Base-by-base conservation (phyloP, 2,113 vertebrate species). In the Takifugu flavidus region DNA sequence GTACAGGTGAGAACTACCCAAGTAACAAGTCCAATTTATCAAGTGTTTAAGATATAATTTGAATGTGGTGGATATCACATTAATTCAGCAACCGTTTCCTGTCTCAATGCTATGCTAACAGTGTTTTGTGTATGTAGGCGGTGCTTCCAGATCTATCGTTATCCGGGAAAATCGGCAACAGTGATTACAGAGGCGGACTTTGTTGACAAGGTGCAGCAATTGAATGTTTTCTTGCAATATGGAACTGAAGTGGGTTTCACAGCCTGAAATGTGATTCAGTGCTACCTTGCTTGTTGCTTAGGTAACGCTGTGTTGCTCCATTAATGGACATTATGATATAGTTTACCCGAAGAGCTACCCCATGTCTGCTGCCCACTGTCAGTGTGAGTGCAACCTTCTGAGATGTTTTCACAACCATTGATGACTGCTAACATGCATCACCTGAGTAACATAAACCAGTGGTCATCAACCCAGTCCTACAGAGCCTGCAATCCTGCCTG, bases 61-160 rank as follows among this genome's bases (percentile, higher is more conserved):
- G 20, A 20, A 20, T 20, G 20, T 20, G 20, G 1, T 20, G 20
- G 20, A 20, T 20, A 20, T 20, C 20, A 20, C 20, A n/a, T 25
- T 20, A 49, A 8, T 7, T 7, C 14, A 51, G 25, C 4, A 6
- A 4, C n/a, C 4, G 45, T 49, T 8, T 25, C 6, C 47, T 25
- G 8, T 62, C n/a, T 52, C 26, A 59, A 31, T 52, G 20, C 14
- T 46, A 15, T 6, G 45, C 45, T 46, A 46, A 13, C 45, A 14
- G 45, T 46, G 42, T 13, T 62, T 46, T 49, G 20, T 51, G 47
- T 89, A 44, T 61, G 4, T 58, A 99, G 96, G 75, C 91, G 87
- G 31, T 92, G 94, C 79, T 98, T 99, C 61, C 80, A 95, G 77
- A 92, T 99, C 65, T 99, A 97, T 70, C 92, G 94, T 58, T 93